Base-by-base conservation (phyloP, 1,140 invertebrate genomes). In the Cephus cinctus region DNA sequence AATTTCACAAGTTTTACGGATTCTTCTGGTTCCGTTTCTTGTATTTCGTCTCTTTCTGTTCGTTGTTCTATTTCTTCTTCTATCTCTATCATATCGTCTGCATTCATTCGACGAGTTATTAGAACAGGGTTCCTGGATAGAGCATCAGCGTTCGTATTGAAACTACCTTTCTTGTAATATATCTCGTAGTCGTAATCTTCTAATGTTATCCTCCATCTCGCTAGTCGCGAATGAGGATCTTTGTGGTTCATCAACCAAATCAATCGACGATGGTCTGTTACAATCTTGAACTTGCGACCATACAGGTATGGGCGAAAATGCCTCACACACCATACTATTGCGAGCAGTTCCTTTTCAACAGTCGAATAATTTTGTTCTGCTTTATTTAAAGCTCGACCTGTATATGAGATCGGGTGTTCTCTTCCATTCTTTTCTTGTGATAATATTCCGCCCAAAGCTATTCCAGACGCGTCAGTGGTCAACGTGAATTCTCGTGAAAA, bases 191-290 rank as follows among this genome's bases (percentile, higher is more conserved):
- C 52, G 45, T 61, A 70, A 45, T 69, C 64, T 34, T 56, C 60
- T 23, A 71, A 42, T 47, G 59, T 57, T 1, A 70, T 38, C 16
- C 62, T 31, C 64, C 61, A 71, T 32, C 63, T 6, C 4, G 61
- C 15, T 1, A 75, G 49, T 43, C 57, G 48, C 11, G 52, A 51
- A 8, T 45, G 42, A 0, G 65, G 68, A 32, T 80, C 69, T 59
- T 77, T 80, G 1, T 68, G 57, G 6, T 68, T 67, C 19, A 69
- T 65, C 16, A 83, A 50, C 72, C 73, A 82, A 23, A 53, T 50
- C n/a, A 83, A 57, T 0, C 75, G 72, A 39, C 56, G 57, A 44
- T 81, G 79, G 44, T 83, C 80, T 0, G 78, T 81, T 5, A 73
- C 30, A 0, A 81, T 63, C 4, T 25, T 66, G 47, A 83, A 81